Evolutionary conservation across 1,140 invertebrate genomes (phyloP).

Genomic region (Papilio machaon): DNA sequence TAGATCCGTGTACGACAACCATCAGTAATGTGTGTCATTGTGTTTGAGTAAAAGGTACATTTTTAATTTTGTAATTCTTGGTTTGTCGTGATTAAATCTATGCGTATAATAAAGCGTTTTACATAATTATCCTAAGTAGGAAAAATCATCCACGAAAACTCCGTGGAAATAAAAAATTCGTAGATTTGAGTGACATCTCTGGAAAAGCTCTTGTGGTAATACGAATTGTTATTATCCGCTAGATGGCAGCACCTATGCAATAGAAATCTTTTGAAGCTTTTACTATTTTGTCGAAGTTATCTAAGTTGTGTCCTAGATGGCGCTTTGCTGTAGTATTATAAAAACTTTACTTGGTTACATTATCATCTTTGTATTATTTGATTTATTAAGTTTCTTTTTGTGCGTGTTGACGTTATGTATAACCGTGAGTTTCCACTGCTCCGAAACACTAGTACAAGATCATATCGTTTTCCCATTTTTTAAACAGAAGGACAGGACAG

Average conservation of each 20-base stretch:
- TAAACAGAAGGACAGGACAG: too few species aligned
- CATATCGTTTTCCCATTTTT: too few species aligned
- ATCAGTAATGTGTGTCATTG: neutral
- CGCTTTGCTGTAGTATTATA: neutral
- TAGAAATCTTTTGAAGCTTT: neutral
- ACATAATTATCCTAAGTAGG: too few species aligned
- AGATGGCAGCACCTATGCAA: slow-evolving; percentile 37
- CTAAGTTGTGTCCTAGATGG: neutral
- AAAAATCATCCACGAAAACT: too few species aligned
- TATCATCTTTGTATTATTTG: neutral
- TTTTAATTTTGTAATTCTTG: neutral
- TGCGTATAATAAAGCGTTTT: too few species aligned
- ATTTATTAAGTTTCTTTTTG: too few species aligned
- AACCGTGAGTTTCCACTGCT: neutral
- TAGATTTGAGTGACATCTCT: neutral
- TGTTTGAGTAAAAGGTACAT: neutral
- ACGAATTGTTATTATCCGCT: neutral
- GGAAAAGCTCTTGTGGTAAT: neutral
- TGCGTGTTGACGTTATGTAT: neutral
- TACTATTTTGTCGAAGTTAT: neutral
- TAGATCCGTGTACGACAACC: neutral
- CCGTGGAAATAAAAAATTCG: neutral
- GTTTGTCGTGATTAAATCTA: neutral
- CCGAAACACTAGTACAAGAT: too few species aligned
- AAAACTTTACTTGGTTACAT: neutral